Conservation (phyloP, 2,113 vertebrate genomes). For the Tragulus kanchil region DNA sequence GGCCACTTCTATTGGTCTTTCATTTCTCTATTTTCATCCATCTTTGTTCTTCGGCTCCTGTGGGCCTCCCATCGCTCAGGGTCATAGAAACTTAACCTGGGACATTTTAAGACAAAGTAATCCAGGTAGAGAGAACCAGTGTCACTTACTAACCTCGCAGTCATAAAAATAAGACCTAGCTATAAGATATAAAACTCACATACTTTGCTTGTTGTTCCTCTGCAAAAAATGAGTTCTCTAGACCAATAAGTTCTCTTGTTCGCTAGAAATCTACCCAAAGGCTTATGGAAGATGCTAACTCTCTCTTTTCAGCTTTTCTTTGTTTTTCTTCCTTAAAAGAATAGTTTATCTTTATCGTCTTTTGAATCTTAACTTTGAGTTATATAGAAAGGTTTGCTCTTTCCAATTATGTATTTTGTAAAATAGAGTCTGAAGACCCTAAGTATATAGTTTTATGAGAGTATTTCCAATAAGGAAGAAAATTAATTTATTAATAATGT, state of each 20-base stretch:
- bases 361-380: slow-evolving; percentile 77
- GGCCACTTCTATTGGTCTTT: too few species aligned
- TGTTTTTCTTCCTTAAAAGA: slow-evolving; percentile 53
- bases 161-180: neutral
- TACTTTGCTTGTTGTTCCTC: neutral
- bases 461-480: slow-evolving; percentile 77
- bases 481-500: slow-evolving; percentile 76
- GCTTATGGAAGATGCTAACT: neutral
- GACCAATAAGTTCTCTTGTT: neutral
- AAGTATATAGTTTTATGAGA: slow-evolving; percentile 64
- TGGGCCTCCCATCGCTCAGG: too few species aligned
- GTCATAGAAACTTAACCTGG: neutral
- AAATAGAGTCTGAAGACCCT: slow-evolving; percentile 62
- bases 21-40: too few species aligned
- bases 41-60: too few species aligned
- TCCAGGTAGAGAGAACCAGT: neutral
- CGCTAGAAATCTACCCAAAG: neutral
- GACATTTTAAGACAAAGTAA: neutral
- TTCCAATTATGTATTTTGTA: slow-evolving; percentile 73
- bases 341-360: slow-evolving; percentile 77
- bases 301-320: neutral
- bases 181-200: neutral
- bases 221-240: slow-evolving; percentile 16
- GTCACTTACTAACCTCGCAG: neutral
- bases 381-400: slow-evolving; percentile 73